Conservation (phyloP, 1,140 invertebrate species). For the Macrobrachium rosenbergii region DNA sequence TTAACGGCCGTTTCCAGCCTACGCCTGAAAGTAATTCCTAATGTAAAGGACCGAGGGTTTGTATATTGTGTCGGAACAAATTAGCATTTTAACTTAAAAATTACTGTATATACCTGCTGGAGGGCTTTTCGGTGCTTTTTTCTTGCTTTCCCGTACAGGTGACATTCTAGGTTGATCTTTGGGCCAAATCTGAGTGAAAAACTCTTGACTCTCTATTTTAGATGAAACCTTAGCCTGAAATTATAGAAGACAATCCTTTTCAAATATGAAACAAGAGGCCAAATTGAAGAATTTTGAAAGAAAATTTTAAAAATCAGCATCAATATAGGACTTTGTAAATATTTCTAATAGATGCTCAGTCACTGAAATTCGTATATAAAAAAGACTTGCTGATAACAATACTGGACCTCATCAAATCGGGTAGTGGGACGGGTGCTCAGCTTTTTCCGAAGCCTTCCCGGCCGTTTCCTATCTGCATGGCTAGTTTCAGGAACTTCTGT, state of each 20-base stretch:
- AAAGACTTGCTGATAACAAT: background rate
- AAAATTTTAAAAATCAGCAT: background rate
- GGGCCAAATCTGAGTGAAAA: slow-evolving; percentile 37
- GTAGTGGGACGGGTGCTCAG: slow-evolving; percentile 27
- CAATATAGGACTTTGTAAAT: background rate
- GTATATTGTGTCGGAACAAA: too few relatives aligned
- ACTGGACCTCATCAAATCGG: slow-evolving; percentile 44
- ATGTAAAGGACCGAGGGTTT: too few relatives aligned
- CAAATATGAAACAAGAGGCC: background rate
- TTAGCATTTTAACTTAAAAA: too few relatives aligned
- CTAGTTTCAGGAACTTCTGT: too few relatives aligned
- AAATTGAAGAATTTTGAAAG: background rate
- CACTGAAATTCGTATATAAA: background rate
- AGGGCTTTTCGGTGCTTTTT: background rate
- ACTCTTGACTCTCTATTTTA: slow-evolving; percentile 34
- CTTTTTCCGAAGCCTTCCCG: slow-evolving; percentile 33
- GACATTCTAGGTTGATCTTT: slow-evolving; percentile 19
- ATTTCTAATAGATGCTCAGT: background rate
- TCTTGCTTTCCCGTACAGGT: slow-evolving; percentile 1
- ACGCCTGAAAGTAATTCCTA: too few relatives aligned
- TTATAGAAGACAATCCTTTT: background rate
- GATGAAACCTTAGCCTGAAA: slow-evolving; percentile 30
- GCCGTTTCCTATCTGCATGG: slow-evolving; percentile 4
- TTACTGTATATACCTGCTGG: too few relatives aligned
- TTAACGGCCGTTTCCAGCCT: too few relatives aligned